These are phyloP conservation scores for Chrysemys picta DNA, from an alignment of 2,113 vertebrate species.

Conservation along the genomic window DNA sequence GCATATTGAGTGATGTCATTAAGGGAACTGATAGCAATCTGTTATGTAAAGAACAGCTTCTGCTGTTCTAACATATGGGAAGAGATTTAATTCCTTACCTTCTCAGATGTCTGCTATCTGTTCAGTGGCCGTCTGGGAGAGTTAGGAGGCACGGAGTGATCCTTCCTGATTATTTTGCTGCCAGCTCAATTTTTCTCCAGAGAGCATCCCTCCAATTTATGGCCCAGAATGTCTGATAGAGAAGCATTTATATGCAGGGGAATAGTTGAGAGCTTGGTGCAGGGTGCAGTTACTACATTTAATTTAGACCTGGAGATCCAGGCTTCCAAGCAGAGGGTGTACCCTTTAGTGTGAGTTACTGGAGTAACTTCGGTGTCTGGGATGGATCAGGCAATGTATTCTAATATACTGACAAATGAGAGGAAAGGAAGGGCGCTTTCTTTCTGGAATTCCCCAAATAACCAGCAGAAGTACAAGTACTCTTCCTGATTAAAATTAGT, in stretches of 20 bases:
- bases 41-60: conserved; percentile 61
- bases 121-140: conserved; percentile 46
- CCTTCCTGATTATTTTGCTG: conserved; percentile 51
- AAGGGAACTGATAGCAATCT: conserved; percentile 71
- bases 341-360: background rate
- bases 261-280: background rate
- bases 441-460: background rate
- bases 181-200: background rate
- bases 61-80: conserved; percentile 22
- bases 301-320: background rate
- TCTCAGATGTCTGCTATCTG: conserved; percentile 54
- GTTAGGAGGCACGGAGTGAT: conserved; percentile 42
- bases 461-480: background rate
- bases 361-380: background rate
- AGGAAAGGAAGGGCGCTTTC: background rate
- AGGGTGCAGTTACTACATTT: background rate
- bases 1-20: conserved; percentile 74
- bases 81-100: conserved; percentile 63
- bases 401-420: background rate
- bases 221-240: conserved; percentile 11
- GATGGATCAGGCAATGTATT: background rate
- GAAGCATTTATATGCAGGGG: background rate
- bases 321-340: background rate
- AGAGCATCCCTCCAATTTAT: conserved; percentile 10
- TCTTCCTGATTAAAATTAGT: background rate